Base-by-base conservation (phyloP, 2,888 invertebrate species). In the Cosmia trapezina region DNA sequence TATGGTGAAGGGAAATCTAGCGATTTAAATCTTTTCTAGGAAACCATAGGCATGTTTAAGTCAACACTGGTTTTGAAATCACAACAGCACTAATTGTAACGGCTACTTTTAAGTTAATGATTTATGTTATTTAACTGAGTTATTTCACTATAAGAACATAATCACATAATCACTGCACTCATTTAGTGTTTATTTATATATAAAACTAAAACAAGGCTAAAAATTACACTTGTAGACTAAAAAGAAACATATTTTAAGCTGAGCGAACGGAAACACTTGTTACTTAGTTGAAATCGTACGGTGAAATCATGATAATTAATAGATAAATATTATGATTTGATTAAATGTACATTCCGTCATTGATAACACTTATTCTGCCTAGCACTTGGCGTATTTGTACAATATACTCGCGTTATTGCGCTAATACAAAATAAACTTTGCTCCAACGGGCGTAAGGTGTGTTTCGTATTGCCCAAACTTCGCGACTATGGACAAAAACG, bases 281-380 rank as follows among this genome's bases (percentile, higher is more conserved):
- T 17, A 9, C 9, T 33, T n/a, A 1, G n/a, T 33, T 14, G 17
- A 54, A 28, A 53, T 8, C 62, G 28, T 51, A 19, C 28, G 2
- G 19, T 12, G 5, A 28, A 28, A 8, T 62, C 53, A 51, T 62
- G 54, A 62, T 56, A 56, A 62, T 54, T 33, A 9, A 54, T 19
- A 33, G 54, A 51, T 19, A 49, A 19, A 33, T 28, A 33, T 28
- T 14, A 33, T 2, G 1, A 51, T 33, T 62, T 54, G 53, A 62
- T 62, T 19, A 62, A 62, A 62, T 62, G 19, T 28, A 28, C 12
- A 19, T 28, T 51, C 28, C 51, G 28, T 51, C 51, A 51, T 62
- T 19, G 62, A 53, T 14, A 53, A 19, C 28, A 54, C 19, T 33
- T 19, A 19, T 14, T 4, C 19, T n/a, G 7, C 4, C 11, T 7